phyloP scores from a whole-genome alignment of 2,888 invertebrate species.

The Hecatera dysodea region DNA sequence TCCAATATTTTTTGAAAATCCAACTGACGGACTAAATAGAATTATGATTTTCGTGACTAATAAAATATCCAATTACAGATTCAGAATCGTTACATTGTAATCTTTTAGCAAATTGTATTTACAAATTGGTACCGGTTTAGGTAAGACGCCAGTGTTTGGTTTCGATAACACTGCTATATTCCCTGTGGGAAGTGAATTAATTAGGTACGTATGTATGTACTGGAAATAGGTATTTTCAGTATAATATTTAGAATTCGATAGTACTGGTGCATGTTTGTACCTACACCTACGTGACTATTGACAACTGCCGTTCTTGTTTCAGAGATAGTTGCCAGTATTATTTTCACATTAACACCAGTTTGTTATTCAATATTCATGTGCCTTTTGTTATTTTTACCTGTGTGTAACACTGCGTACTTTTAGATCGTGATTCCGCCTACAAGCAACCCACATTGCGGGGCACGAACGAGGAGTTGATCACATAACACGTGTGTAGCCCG shows the following conservation, averaged over 20 bases:
- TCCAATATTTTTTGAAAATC: too few species aligned
- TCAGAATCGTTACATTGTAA: slow-evolving; percentile 27
- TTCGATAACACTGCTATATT: slow-evolving; percentile 22
- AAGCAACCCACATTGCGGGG: too few species aligned
- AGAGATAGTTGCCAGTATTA: neutral
- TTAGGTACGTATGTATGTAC: slow-evolving; percentile 11
- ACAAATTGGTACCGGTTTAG: slow-evolving; percentile 19
- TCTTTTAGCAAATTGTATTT: slow-evolving; percentile 15
- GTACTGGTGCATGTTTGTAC: neutral
- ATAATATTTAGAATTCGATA: neutral
- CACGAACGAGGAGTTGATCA: too few species aligned
- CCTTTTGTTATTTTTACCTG: neutral
- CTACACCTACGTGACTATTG: slow-evolving; percentile 14
- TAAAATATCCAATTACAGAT: too few species aligned
- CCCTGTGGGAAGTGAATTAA: slow-evolving; percentile 22
- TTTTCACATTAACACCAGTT: neutral
- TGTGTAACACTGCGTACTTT: neutral
- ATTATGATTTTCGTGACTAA: too few species aligned
- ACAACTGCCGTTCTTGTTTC: slow-evolving; percentile 6
- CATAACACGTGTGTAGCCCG: too few species aligned
- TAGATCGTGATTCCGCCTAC: too few species aligned
- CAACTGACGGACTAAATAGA: too few species aligned
- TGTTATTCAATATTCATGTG: neutral
- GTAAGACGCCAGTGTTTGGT: slow-evolving; percentile 7
- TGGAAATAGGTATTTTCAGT: slow-evolving; percentile 4